These are phyloP conservation scores for Nyctibius bracteatus DNA, from an alignment of 2,113 vertebrate species.

Conservation along the genomic window DNA sequence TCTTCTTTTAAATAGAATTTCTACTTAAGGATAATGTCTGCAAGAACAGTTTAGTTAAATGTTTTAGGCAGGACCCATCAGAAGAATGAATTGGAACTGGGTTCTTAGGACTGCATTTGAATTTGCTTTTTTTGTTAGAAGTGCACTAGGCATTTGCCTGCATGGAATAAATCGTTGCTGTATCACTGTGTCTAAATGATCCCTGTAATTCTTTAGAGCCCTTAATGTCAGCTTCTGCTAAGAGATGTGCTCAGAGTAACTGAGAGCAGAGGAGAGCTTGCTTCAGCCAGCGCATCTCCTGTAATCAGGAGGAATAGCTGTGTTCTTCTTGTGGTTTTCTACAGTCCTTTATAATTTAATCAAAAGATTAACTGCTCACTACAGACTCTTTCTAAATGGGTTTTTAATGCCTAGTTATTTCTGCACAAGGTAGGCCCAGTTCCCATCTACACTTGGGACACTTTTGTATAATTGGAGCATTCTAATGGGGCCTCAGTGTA, in stretches of 20 bases:
- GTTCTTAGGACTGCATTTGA: neutral
- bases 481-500: neutral
- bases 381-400: neutral
- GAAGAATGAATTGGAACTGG: neutral
- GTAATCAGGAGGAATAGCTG: conserved; percentile 6
- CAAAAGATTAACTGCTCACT: conserved; percentile 2
- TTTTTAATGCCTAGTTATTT: conserved; percentile 60
- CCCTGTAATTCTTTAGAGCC: neutral
- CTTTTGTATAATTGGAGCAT: conserved; percentile 1
- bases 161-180: neutral
- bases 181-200: neutral
- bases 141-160: neutral
- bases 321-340: neutral
- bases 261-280: neutral
- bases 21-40: neutral
- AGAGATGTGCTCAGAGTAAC: neutral
- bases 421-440: neutral
- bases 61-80: neutral
- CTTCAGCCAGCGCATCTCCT: neutral
- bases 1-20: neutral
- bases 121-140: neutral
- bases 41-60: neutral
- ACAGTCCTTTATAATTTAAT: conserved; percentile 32
- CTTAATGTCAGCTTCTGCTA: neutral
- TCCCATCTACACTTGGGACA: neutral